phyloP scores from a whole-genome alignment of 2,797 vertebrate species.

The Alfaro cultratus region DNA sequence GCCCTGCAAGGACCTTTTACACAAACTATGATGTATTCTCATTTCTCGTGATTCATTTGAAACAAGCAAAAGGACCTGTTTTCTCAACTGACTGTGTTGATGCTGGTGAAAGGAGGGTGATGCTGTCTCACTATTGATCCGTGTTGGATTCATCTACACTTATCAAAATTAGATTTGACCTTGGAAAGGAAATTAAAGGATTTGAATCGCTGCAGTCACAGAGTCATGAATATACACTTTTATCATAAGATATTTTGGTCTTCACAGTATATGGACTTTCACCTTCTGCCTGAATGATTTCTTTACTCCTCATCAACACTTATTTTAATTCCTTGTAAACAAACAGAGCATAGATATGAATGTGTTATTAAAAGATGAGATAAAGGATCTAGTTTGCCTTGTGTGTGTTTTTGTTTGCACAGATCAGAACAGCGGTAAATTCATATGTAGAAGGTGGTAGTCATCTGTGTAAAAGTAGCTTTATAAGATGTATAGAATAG shows the following conservation, averaged over 20 bases:
- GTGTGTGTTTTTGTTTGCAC: constrained; percentile 9
- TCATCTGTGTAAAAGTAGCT: not conserved
- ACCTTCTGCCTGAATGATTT: constrained; percentile 82
- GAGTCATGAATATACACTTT: constrained; percentile 4
- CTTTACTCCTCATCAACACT: constrained; percentile 84
- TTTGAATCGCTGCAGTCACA: not conserved
- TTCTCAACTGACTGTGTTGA: constrained; percentile 70
- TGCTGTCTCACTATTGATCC: not conserved
- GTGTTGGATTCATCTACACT: not conserved
- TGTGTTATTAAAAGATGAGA: constrained; percentile 87
- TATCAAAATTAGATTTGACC: constrained; percentile 19
- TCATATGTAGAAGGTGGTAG: too few species aligned
- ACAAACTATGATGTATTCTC: constrained; percentile 68
- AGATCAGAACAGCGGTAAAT: not conserved
- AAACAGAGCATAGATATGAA: constrained; percentile 88
- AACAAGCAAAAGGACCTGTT: constrained; percentile 75
- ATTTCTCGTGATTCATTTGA: constrained; percentile 73
- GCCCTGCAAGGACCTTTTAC: constrained; percentile 69
- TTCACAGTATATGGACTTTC: constrained; percentile 82
- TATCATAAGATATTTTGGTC: constrained; percentile 58
- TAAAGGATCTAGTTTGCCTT: constrained; percentile 61
- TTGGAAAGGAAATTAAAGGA: not conserved
- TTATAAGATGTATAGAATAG: not conserved
- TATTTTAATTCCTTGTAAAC: constrained; percentile 87
- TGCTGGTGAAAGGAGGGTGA: constrained; percentile 52